Evolutionary conservation across 2,888 invertebrate genomes (phyloP).

Genomic region (Lapara coniferarum): DNA sequence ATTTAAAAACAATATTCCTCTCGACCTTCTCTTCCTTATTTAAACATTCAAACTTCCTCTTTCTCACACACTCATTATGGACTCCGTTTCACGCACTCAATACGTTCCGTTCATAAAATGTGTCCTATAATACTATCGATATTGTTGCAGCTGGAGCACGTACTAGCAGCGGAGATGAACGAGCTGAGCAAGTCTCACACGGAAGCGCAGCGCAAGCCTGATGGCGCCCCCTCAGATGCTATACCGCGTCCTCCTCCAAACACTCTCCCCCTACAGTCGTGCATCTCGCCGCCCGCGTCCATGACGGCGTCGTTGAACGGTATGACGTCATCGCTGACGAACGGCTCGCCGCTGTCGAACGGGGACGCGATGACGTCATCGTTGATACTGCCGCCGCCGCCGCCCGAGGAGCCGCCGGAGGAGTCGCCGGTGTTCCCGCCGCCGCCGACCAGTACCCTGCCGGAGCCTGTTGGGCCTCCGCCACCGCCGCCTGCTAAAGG

Average conservation of each 20-base stretch:
- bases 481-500: constrained; percentile 86
- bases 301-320: constrained; percentile 53
- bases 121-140: too few relatives aligned
- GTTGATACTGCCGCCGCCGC: constrained; percentile 71
- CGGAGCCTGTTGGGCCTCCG: constrained; percentile 90
- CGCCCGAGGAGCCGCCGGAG: constrained; percentile 79
- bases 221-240: constrained; percentile 74
- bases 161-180: constrained; percentile 73
- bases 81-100: too few relatives aligned
- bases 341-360: constrained; percentile 42
- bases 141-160: constrained; percentile 67
- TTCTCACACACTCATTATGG: too few relatives aligned
- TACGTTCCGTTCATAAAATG: too few relatives aligned
- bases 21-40: too few relatives aligned
- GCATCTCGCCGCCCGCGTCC: constrained; percentile 53
- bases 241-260: constrained; percentile 70
- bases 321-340: constrained; percentile 36
- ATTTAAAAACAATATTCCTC: too few relatives aligned
- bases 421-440: constrained; percentile 68
- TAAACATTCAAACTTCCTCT: too few relatives aligned
- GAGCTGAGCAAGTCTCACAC: constrained; percentile 69
- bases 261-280: constrained; percentile 61
- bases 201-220: constrained; percentile 72
- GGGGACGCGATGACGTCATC: constrained; percentile 55
- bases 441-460: constrained; percentile 82